These are phyloP conservation scores for Listrodromus nycthemerus DNA, from an alignment of 2,888 invertebrate species.

Conservation along the genomic window DNA sequence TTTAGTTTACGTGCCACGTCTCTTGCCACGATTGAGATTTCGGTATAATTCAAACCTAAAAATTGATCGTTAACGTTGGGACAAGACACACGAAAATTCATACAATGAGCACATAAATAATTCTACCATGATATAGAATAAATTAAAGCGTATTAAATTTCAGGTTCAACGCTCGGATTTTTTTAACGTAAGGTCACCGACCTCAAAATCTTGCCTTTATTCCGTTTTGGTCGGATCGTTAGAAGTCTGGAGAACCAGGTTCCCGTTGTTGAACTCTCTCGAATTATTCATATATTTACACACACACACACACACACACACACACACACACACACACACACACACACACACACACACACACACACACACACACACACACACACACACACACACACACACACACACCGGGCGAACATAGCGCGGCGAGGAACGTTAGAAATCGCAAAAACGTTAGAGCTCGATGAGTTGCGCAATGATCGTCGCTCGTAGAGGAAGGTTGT, in stretches of 20 bases:
- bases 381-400: not conserved
- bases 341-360: not conserved
- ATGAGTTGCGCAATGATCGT: slow-evolving; percentile 57
- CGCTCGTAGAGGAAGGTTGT: slow-evolving; percentile 48
- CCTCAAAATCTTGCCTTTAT: not conserved
- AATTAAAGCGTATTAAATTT: slow-evolving; percentile 31
- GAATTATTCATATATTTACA: no score
- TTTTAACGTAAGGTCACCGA: not conserved
- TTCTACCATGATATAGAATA: not conserved
- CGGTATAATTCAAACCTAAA: slow-evolving; percentile 6
- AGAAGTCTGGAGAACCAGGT: slow-evolving; percentile 47
- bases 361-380: slow-evolving; percentile 1
- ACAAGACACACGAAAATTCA: slow-evolving; percentile 25
- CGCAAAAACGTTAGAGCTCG: slow-evolving; percentile 52
- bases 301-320: not conserved
- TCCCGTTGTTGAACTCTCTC: slow-evolving; percentile 47
- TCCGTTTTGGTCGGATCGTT: slow-evolving; percentile 57
- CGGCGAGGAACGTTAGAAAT: slow-evolving; percentile 49
- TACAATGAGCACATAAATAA: not conserved
- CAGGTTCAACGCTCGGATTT: not conserved
- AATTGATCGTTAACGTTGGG: slow-evolving; percentile 39
- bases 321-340: slow-evolving; percentile 1
- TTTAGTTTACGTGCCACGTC: slow-evolving; percentile 1
- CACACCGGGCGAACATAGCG: slow-evolving; percentile 1
- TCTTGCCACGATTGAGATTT: slow-evolving; percentile 19